Conservation (phyloP, 2,797 vertebrate species). For the Phrynocephalus forsythii region DNA sequence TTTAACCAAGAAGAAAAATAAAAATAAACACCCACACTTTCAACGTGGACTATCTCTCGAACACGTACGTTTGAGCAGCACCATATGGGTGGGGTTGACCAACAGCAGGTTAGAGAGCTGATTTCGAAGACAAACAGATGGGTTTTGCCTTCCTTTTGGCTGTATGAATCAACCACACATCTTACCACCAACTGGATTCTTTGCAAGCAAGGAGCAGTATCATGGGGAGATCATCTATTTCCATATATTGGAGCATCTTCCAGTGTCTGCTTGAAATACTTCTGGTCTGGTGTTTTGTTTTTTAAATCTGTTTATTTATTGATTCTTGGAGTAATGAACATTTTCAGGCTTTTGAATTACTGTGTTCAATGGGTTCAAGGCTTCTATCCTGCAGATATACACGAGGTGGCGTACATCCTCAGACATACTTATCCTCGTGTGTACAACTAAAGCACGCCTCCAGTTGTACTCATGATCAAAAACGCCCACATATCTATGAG, state of each 20-base stretch:
- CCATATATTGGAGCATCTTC: not conserved
- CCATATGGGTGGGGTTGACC: constrained; percentile 36
- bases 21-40: constrained; percentile 32
- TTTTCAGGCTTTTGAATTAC: not conserved
- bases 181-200: constrained; percentile 35
- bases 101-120: constrained; percentile 35
- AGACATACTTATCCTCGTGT: not conserved
- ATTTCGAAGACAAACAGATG: constrained; percentile 48
- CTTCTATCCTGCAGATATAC: not conserved
- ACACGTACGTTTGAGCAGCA: constrained; percentile 6
- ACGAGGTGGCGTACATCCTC: not conserved
- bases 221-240: constrained; percentile 31
- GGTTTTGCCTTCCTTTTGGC: constrained; percentile 29
- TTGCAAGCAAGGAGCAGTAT: not conserved
- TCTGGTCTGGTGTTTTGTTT: too few relatives aligned
- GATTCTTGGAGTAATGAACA: constrained; percentile 30
- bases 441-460: not conserved
- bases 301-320: constrained; percentile 14
- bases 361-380: not conserved
- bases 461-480: not conserved
- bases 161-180: constrained; percentile 39
- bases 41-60: constrained; percentile 40
- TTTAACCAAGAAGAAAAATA: constrained; percentile 15
- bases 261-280: constrained; percentile 27
- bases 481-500: not conserved